Conservation (phyloP, 2,797 vertebrate genomes). For the Chelmon rostratus region DNA sequence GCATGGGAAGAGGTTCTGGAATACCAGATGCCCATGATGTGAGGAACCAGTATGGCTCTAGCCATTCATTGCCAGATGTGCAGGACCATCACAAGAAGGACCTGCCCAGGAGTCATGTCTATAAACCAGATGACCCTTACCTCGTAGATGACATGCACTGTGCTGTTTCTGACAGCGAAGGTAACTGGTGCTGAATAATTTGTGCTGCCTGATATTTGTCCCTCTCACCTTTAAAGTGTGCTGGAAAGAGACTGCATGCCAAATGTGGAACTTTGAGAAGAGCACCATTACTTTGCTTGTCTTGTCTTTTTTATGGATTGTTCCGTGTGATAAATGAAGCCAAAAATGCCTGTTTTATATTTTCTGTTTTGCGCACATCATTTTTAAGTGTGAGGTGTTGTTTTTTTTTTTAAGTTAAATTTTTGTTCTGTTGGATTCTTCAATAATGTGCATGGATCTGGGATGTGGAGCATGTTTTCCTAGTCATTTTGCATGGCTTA, state of each 20-base stretch:
- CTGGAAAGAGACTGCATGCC: constrained; percentile 82
- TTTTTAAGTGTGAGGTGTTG: constrained; percentile 77
- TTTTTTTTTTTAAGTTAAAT: constrained; percentile 29
- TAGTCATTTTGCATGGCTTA: constrained; percentile 89
- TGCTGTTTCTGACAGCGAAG: constrained; percentile 99
- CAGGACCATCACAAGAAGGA: constrained; percentile 98
- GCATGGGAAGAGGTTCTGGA: constrained; percentile 87
- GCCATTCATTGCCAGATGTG: constrained; percentile 99
- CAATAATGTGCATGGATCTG: constrained; percentile 72
- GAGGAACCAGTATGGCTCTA: constrained; percentile 97
- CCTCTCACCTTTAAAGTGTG: constrained; percentile 36
- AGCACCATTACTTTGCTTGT: constrained; percentile 54
- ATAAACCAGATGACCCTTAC: constrained; percentile 98
- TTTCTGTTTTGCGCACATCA: constrained; percentile 70
- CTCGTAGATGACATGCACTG: constrained; percentile 98
- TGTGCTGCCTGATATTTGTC: constrained; percentile 67
- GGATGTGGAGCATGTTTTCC: constrained; percentile 56
- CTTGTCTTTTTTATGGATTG: constrained; percentile 57
- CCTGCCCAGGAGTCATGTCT: constrained; percentile 94
- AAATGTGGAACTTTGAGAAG: constrained; percentile 67
- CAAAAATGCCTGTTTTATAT: constrained; percentile 84
- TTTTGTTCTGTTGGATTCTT: constrained; percentile 31
- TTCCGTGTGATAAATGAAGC: constrained; percentile 81
- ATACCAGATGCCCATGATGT: constrained; percentile 90
- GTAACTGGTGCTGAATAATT: constrained; percentile 95